These are phyloP conservation scores for Oscheius sp. DNA, from an alignment of 2,888 invertebrate species.

Conservation along the genomic window DNA sequence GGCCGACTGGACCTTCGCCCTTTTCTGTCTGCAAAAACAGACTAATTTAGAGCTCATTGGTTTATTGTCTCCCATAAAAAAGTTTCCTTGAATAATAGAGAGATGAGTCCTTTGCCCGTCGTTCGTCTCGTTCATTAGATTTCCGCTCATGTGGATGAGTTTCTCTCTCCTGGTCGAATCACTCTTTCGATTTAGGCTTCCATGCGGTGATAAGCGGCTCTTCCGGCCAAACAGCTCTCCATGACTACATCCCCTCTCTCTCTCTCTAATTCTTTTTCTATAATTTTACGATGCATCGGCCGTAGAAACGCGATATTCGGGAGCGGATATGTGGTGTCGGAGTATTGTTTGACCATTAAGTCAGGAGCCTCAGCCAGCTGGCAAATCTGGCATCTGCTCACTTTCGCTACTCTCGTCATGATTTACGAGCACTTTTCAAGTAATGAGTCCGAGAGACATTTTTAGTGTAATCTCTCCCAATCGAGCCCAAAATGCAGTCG, in stretches of 20 bases:
- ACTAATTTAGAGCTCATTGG: neutral
- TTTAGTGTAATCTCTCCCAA: neutral
- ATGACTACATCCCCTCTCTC: neutral
- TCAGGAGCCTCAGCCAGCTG: conserved; percentile 15
- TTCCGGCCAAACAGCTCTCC: neutral
- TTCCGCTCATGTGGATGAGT: neutral
- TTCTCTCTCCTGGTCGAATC: neutral
- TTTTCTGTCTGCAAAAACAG: neutral
- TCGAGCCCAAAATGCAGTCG: neutral
- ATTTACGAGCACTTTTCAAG: neutral
- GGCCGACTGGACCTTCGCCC: too few relatives aligned
- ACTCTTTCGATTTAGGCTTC: too few relatives aligned
- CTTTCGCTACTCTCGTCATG: neutral
- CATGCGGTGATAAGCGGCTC: neutral
- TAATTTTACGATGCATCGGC: neutral
- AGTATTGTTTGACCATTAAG: conserved; percentile 31
- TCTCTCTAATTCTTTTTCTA: neutral
- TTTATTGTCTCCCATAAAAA: neutral
- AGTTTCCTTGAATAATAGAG: neutral
- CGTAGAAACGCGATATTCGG: conserved; percentile 12
- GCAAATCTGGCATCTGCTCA: too few relatives aligned
- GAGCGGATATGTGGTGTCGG: conserved; percentile 25
- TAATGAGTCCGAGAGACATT: neutral
- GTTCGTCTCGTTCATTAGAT: conserved; percentile 12
- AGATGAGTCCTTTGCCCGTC: neutral